Base-by-base conservation (phyloP, 2,888 invertebrate genomes). In the Caenorhabditis plicata region DNA sequence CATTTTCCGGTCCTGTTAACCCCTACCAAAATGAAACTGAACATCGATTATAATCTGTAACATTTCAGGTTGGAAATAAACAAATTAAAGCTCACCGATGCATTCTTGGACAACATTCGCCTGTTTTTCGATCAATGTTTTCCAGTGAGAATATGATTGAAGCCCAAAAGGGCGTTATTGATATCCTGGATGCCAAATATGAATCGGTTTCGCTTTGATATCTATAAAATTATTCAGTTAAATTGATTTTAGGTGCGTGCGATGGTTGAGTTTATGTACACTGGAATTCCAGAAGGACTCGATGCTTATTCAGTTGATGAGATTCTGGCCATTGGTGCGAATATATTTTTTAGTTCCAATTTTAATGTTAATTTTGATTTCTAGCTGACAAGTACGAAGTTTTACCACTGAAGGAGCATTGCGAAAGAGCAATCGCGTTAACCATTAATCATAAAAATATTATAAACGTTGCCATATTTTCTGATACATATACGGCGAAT, bases 191-290 rank as follows among this genome's bases (percentile, higher is more conserved):
- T 53, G 68, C 73, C n/a, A 68, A 68, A 26, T 73, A 64, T 7
- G 75, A 72, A 39, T 65, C 76, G 13, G 76, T 76, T 9, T 38
- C 51, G n/a, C n/a, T n/a, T 41, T 31, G 9, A 36, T 36, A 15
- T 3, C n/a, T 7, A 35, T 64, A 2, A 23, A 13, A 17, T 19
- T 50, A 3, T 41, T 33, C 29, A 25, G 19, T 42, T 29, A 13
- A 5, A 52, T 5, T 23, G 2, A 1, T 44, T 38, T 50, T 29
- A 74, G 70, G 71, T 75, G 8, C 52, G 64, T 1, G 74, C 72
- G 1, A 75, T 78, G 77, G 61, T 78, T 8, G 73, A 78, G 44
- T 78, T 66, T 50, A 75, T 78, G 62, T 78, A 78, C 60, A 74
- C 73, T 1, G 77, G 76, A 26, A 45, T 41, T 7, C 64, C 68